Evolutionary conservation across 2,113 vertebrate genomes (phyloP), one percentile per base, ranked within the genome.

Genomic region (Pogona vitticeps): DNA sequence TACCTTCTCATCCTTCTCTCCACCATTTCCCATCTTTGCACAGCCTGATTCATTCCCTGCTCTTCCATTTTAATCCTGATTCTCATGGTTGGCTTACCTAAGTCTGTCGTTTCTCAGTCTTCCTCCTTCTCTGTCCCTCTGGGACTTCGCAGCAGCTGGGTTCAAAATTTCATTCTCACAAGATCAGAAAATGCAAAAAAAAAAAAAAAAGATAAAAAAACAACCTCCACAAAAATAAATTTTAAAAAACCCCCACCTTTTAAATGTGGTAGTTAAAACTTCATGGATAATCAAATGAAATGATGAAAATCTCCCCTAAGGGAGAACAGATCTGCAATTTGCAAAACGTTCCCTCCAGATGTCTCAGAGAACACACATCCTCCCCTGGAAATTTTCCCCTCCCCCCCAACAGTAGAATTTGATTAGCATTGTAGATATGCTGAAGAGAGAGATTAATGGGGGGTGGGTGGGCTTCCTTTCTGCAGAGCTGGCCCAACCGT

Each of bases 221-320:
- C n/a, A n/a, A n/a, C n/a, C n/a, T n/a, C n/a, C n/a, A n/a, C n/a
- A n/a, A n/a, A n/a, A n/a, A n/a, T n/a, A n/a, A n/a, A n/a, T n/a
- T n/a, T n/a, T n/a, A n/a, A n/a, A 31, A n/a, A 76, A 23, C 21
- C 73, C 46, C 70, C 70, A 33, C 3, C 33, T 86, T 94, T 96
- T 93, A 71, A 94, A 75, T 52, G 68, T 77, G 84, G 85, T 91
- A 23, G 38, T 92, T 94, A 92, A 93, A 96, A 93, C 91, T 91
- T 87, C 78, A 65, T 40, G 80, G 91, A 95, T 95, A 96, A 96
- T 95, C 94, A 95, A 92, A 93, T 86, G 90, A 91, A 93, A 93
- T 31, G 1, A 92, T 89, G 82, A 91, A 94, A 93, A 42, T 56
- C 63, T 84, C 80, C 92, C 92, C 90, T 94, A 88, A 80, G 91